Conservation (phyloP, 2,797 vertebrate genomes). For the Odontamblyopus rebecca region DNA sequence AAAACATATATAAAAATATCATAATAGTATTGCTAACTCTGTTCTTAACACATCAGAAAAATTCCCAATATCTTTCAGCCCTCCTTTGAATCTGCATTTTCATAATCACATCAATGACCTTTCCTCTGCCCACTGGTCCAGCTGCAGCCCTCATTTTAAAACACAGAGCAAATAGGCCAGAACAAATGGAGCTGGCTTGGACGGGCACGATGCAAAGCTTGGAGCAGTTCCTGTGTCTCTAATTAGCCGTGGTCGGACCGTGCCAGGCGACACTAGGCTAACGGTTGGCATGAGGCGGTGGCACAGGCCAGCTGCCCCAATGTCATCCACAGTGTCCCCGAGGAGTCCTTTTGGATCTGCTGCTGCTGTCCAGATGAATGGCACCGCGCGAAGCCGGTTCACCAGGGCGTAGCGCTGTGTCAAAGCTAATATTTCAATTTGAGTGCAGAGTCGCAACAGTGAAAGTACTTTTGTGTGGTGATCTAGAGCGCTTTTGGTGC, state of each 20-base stretch:
- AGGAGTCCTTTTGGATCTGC: slow-evolving; percentile 30
- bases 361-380: slow-evolving; percentile 36
- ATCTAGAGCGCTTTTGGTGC: not conserved
- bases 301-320: slow-evolving; percentile 70
- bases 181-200: slow-evolving; percentile 51
- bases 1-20: too few species aligned
- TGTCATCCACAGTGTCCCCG: slow-evolving; percentile 47
- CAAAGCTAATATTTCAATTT: slow-evolving; percentile 47
- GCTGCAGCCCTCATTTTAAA: slow-evolving; percentile 15
- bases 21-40: too few species aligned
- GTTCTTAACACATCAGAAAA: too few species aligned
- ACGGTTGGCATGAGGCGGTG: slow-evolving; percentile 62
- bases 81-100: not conserved
- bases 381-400: slow-evolving; percentile 37
- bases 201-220: slow-evolving; percentile 44
- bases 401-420: slow-evolving; percentile 38
- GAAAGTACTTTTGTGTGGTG: too few species aligned
- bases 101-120: not conserved
- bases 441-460: slow-evolving; percentile 8
- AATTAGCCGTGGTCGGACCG: slow-evolving; percentile 51
- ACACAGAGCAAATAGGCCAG: slow-evolving; percentile 40
- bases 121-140: not conserved
- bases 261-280: slow-evolving; percentile 42
- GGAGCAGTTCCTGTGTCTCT: slow-evolving; percentile 53
- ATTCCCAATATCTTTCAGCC: too few species aligned